These are phyloP conservation scores for Drosophila nigricruria DNA, from an alignment of 2,888 invertebrate species.

Conservation along the genomic window DNA sequence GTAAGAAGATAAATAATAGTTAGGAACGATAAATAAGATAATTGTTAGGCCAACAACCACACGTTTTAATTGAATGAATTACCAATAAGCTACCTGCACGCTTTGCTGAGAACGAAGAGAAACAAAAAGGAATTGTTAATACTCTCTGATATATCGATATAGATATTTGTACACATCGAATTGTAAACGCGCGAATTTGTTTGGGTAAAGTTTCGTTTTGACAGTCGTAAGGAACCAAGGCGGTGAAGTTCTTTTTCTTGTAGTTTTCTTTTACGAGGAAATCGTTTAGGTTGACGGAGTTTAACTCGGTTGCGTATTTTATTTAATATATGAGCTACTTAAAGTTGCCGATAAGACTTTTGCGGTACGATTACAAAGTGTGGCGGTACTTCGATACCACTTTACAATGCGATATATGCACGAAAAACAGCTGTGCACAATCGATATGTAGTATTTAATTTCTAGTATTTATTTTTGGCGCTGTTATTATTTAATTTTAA, in stretches of 20 bases:
- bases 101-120: slow-evolving; percentile 14
- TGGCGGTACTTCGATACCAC: background rate
- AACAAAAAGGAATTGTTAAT: slow-evolving; percentile 20
- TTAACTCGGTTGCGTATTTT: background rate
- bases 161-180: background rate
- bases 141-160: slow-evolving; percentile 24
- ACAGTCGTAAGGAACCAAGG: background rate
- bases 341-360: background rate
- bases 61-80: slow-evolving; percentile 20
- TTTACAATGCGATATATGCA: background rate
- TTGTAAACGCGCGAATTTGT: background rate
- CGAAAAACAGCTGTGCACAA: background rate
- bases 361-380: background rate
- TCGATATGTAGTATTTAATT: background rate
- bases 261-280: background rate
- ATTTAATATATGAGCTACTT: background rate
- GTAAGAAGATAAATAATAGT: background rate
- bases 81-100: slow-evolving; percentile 12
- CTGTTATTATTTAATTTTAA: background rate
- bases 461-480: background rate
- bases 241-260: background rate
- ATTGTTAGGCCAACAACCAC: background rate
- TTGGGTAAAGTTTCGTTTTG: background rate
- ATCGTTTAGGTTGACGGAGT: background rate
- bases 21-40: slow-evolving; percentile 1